Base-by-base conservation (phyloP, 2,113 vertebrate species). In the Macrotus californicus region DNA sequence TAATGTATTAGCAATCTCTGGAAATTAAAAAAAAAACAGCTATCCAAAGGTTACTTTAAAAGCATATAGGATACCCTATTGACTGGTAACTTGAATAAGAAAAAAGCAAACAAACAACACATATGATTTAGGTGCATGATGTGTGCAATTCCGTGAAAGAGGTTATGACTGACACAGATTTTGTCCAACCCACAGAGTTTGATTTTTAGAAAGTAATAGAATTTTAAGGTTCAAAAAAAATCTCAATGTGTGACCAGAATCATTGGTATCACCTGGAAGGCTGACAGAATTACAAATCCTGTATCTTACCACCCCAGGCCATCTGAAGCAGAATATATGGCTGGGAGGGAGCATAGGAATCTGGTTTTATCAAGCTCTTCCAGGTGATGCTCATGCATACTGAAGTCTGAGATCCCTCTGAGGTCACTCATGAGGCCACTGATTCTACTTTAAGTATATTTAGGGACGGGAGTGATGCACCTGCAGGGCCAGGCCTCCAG, bases 1-100 rank as follows among this genome's bases (percentile, higher is more conserved):
- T 96, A 56, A 79, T 76, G 81, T 95, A 89, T 94, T 76, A 52
- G 15, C 41, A 94, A 80, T 97, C 14, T 19, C 79, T 91, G 64
- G 39, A 14, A 75, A 93, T 73, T 94, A 66, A 48, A 41, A 73
- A 69, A 87, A 56, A 36, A 16, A 21, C 34, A 87, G 31, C 11
- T 79, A 41, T 59, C 84, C 87, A 70, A 91, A 75, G 14, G 18
- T 31, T 81, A 56, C 76, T 92, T 93, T 87, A 46, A 75, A 94
- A 93, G 29, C 56, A 75, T 82, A 15, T n/a, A 84, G 34, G 29
- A 34, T 12, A 64, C 18, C 81, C 54, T 92, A 3, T n/a, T 80
- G 39, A 61, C 21, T 66, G 14, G 15, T 61, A 67, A 56, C 29
- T 36, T 73, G 26, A 88, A 69, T 48, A 75, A 76, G 36, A 46